Evolutionary conservation across 1,140 invertebrate species (phyloP), one percentile per base, ranked within the genome.

Genomic region (Saccostrea cuccullata): DNA sequence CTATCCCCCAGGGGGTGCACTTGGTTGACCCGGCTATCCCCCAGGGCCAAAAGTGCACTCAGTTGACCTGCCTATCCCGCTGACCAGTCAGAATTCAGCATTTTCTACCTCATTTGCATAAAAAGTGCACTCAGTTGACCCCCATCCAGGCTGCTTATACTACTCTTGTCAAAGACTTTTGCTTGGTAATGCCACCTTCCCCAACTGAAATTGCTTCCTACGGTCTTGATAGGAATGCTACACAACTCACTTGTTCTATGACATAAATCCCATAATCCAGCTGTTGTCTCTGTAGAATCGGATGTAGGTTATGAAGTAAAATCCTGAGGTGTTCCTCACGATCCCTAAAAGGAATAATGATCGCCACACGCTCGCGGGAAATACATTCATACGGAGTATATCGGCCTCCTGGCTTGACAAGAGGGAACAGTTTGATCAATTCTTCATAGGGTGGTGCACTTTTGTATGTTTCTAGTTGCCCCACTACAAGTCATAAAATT

Each of bases 231-330:
- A 17, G 56, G 56, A 17, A 60, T 60, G 20, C 12, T 13, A 15
- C 56, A 64, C 5, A 64, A 20, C 89, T 86, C 85, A 93, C 91
- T 91, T 92, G 91, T 82, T 94, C 91, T 20, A 93, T 84, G 11
- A 93, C 89, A 89, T 87, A 93, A 26, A 94, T 93, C 36, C 88
- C 88, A 90, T 93, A 94, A 20, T 94, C 91, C 12, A 93, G 67
- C 60, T 92, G 87, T 85, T 94, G 93, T 60, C 86, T 86, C n/a
- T 90, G 86, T 47, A 94, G 86, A 60, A 93, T 88, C 0, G 91
- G 90, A 87, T 94, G 93, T 2, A 94, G 90, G 84, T 93, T 90
- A 36, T 90, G 67, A 12, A 94, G 82, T 86, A 94, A 92, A 70
- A 90, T 90, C 77, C 89, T 88, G 26, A 94, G 87, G 87, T 93